Evolutionary conservation across 2,113 vertebrate genomes (phyloP).

Genomic region (Platichthys flesus): DNA sequence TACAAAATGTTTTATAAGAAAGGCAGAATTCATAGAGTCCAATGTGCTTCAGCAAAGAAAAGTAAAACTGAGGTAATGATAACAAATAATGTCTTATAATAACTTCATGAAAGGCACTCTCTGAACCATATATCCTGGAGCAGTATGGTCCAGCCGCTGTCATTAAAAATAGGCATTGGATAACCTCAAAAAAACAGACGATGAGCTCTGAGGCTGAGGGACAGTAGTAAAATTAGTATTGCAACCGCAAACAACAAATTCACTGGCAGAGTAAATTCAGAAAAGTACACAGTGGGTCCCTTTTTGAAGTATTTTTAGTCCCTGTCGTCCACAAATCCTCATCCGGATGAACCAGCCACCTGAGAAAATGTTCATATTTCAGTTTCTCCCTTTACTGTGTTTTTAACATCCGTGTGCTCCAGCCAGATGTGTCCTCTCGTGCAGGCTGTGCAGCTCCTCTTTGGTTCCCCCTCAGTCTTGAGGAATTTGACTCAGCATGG

Average conservation of each 20-base stretch:
- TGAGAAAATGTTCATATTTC: slow-evolving; percentile 26
- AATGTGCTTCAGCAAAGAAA: neutral
- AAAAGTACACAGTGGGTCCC: slow-evolving; percentile 8
- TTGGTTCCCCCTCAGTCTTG: slow-evolving; percentile 49
- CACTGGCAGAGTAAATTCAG: neutral
- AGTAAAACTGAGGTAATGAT: neutral
- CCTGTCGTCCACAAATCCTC: slow-evolving; percentile 4
- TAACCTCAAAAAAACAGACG: slow-evolving; percentile 14
- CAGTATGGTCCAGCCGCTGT: neutral
- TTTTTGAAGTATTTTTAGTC: slow-evolving; percentile 35
- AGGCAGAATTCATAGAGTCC: slow-evolving; percentile 2
- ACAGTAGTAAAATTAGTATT: slow-evolving; percentile 14
- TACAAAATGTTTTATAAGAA: neutral
- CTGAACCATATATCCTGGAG: neutral
- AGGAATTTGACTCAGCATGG: slow-evolving; percentile 33
- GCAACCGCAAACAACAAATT: slow-evolving; percentile 18
- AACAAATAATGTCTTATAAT: neutral
- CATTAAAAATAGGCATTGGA: neutral
- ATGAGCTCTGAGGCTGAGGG: too few relatives aligned
- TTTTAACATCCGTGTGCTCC: slow-evolving; percentile 50
- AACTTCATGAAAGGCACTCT: slow-evolving; percentile 38
- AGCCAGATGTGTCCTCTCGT: neutral
- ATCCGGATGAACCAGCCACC: slow-evolving; percentile 67
- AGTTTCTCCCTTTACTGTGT: neutral
- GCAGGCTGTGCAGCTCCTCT: slow-evolving; percentile 29